Base-by-base conservation (phyloP, 1,140 invertebrate species). In the Meloidogyne floridensis region DNA sequence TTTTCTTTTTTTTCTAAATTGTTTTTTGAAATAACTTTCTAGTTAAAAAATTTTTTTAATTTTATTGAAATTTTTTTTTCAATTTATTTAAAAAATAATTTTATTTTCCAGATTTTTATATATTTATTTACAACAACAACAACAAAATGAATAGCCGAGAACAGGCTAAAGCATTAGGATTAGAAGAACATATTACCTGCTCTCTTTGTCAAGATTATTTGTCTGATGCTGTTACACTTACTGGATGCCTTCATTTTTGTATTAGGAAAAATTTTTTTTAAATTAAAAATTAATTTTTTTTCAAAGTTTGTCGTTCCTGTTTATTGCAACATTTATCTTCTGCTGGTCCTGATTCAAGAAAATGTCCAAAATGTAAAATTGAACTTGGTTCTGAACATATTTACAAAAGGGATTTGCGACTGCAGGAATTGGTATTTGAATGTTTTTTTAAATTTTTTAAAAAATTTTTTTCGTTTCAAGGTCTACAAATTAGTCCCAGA, bases 401-500 rank as follows among this genome's bases (percentile, higher is more conserved):
- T 11, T 82, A 82, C 20, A 59, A 43, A 47, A 11, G 11, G 3
- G 81, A 82, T n/a, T 3, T 15, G 9, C 13, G 51, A 51, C 73
- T 82, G 11, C 81, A 82, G 42, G 70, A 82, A 74, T 65, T 82
- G 43, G 77, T 79, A 65, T n/a, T 4, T n/a, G 7, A 65, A n/a
- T 15, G 4, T 3, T 15, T 15, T 15, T 15, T 59, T 0, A 59
- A 15, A 15, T 59, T 59, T 5, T 15, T n/a, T 20, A 75, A 75
- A 65, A 11, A 6, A 4, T 10, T 11, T 15, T 59, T 20, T 65
- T 32, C 6, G 2, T 56, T 56, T 78, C 0, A n/a, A 79, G 80
- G 81, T 82, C 51, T 82, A 83, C 56, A 82, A 82, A 82, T 69
- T 82, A 65, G 81, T 81, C 9, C 81, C 81, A 20, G 69, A 82